These are phyloP conservation scores for Jacana jacana DNA, from an alignment of 2,113 vertebrate species.

Conservation along the genomic window DNA sequence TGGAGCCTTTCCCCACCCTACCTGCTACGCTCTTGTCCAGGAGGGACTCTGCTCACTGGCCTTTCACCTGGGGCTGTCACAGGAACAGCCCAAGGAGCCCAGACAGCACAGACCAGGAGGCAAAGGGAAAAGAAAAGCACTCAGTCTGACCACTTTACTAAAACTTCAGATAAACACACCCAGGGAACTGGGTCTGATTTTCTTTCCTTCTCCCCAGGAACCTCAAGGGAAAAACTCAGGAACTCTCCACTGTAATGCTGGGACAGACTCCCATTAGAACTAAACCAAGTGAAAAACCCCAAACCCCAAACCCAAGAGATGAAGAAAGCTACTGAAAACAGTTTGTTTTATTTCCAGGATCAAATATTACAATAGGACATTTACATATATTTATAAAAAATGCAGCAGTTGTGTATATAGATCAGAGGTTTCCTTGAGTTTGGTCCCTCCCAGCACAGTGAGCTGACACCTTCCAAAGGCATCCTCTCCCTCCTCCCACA, in stretches of 20 bases:
- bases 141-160: background rate
- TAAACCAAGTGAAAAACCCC: background rate
- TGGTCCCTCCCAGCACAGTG: conserved; percentile 80
- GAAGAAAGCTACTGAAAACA: conserved; percentile 74
- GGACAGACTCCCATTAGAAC: background rate
- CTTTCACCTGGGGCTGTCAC: accelerated
- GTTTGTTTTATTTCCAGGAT: conserved; percentile 81
- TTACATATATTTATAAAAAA: conserved; percentile 87
- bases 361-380: conserved; percentile 86
- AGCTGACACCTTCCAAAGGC: conserved; percentile 69
- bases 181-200: background rate
- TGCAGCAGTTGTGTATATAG: conserved; percentile 82
- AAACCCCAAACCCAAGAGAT: background rate
- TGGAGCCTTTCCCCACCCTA: background rate
- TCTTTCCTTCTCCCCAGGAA: background rate
- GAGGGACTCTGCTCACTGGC: background rate
- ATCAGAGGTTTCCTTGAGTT: conserved; percentile 83
- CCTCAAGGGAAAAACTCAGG: background rate
- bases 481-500: conserved; percentile 43
- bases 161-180: background rate
- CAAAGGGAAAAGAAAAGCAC: background rate
- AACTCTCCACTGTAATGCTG: background rate
- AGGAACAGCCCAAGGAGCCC: background rate
- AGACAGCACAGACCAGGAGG: background rate
- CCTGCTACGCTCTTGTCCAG: background rate